Conservation (phyloP, 2,113 vertebrate species). For the Chelonoidis abingdonii region DNA sequence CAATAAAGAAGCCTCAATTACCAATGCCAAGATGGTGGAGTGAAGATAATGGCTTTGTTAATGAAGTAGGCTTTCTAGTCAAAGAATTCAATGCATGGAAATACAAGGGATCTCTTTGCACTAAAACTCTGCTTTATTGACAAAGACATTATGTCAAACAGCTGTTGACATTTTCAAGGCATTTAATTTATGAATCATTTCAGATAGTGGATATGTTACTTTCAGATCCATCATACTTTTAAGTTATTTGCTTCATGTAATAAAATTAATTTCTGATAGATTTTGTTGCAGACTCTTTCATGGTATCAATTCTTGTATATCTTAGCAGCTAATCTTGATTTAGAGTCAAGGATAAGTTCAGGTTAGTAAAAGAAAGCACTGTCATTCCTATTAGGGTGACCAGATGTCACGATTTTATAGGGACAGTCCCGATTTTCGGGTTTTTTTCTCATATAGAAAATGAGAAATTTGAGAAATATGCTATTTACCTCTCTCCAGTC, state of each 20-base stretch:
- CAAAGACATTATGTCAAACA: constrained; percentile 30
- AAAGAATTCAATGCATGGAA: background rate
- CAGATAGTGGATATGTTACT: constrained; percentile 21
- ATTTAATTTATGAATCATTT: constrained; percentile 33
- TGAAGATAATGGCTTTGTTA: background rate
- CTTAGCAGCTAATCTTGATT: background rate
- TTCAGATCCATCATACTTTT: background rate
- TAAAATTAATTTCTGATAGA: background rate
- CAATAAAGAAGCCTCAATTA: background rate
- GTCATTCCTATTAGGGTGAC: background rate
- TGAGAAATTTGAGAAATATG: no score
- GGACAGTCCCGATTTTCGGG: no score
- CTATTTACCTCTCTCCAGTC: no score
- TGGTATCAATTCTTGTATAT: background rate
- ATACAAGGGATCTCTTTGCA: background rate
- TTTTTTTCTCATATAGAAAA: no score
- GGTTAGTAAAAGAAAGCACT: background rate
- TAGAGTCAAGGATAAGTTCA: fast-evolving
- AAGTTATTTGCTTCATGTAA: background rate
- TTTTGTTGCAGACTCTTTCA: background rate
- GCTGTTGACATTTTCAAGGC: constrained; percentile 27
- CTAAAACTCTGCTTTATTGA: constrained; percentile 21
- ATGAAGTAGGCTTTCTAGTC: background rate
- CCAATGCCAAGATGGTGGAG: background rate
- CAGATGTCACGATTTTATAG: no score